Conservation (phyloP, 2,888 invertebrate species). For the Machimus rusticus region DNA sequence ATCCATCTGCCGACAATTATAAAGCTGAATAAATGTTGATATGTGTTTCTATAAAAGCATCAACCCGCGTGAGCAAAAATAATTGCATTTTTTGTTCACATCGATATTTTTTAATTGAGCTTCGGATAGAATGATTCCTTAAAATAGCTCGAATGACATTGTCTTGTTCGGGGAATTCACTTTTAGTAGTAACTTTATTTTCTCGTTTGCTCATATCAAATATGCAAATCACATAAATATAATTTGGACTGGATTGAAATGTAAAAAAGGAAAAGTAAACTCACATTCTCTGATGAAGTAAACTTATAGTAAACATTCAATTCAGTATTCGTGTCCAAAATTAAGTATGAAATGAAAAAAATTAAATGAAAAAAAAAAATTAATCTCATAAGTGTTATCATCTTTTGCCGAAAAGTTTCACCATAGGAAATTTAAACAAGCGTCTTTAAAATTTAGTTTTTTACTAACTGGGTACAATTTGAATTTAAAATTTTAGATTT, state of each 20-base stretch:
- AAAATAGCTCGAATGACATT: constrained; percentile 50
- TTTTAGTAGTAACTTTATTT: constrained; percentile 61
- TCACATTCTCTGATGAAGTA: too few species aligned
- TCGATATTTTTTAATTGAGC: neutral
- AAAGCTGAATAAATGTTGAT: neutral
- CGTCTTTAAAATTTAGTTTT: too few species aligned
- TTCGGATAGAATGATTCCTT: neutral
- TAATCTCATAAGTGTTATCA: too few species aligned
- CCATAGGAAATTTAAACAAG: too few species aligned
- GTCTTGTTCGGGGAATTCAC: constrained; percentile 59
- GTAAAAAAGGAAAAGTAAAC: neutral
- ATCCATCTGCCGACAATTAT: neutral
- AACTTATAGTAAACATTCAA: too few species aligned
- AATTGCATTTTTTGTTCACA: neutral
- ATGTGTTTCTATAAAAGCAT: neutral
- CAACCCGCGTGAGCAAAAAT: neutral
- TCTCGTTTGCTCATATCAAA: neutral
- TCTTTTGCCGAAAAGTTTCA: too few species aligned
- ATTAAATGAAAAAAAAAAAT: too few species aligned
- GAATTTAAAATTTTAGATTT: too few species aligned
- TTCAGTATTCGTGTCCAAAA: too few species aligned
- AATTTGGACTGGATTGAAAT: neutral
- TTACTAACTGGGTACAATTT: too few species aligned
- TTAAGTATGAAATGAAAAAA: too few species aligned
- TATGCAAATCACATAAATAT: neutral